Percentiles rank a stretch among this genome's conserved stretches.
phyloP scores from a whole-genome alignment of 2,113 vertebrate genomes.

The Psephotus haematonotus region DNA sequence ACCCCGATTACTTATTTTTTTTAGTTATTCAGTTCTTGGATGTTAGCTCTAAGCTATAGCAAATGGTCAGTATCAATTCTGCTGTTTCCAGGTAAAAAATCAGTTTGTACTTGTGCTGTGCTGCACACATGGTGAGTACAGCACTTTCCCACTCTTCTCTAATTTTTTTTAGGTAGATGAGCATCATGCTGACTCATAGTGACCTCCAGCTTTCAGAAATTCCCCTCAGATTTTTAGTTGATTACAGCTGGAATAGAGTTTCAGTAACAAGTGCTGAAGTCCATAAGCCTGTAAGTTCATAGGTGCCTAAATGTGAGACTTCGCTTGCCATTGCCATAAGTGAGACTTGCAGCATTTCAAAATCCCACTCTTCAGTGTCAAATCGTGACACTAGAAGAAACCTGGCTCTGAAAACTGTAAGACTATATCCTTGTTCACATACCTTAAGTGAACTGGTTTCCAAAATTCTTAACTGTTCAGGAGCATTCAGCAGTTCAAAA shows the following conservation, averaged over 20 bases:
- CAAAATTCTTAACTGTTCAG: not conserved
- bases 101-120: not conserved
- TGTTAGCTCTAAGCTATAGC: not conserved
- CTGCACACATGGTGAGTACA: not conserved
- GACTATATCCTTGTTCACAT: not conserved
- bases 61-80: not conserved
- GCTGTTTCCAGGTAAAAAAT: not conserved
- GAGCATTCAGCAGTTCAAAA: not conserved
- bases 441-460: not conserved
- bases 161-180: not conserved
- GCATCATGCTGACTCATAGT: not conserved
- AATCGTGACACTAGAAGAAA: not conserved
- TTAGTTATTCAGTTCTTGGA: not conserved
- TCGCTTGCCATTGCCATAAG: not conserved
- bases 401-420: not conserved
- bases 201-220: not conserved
- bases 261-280: not conserved
- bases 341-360: not conserved
- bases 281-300: not conserved
- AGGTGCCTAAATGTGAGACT: not conserved
- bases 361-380: not conserved
- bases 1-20: not conserved
- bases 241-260: not conserved
- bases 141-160: not conserved
- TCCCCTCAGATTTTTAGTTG: not conserved